phyloP scores from a whole-genome alignment of 2,797 vertebrate genomes.

The Notamacropus eugenii region DNA sequence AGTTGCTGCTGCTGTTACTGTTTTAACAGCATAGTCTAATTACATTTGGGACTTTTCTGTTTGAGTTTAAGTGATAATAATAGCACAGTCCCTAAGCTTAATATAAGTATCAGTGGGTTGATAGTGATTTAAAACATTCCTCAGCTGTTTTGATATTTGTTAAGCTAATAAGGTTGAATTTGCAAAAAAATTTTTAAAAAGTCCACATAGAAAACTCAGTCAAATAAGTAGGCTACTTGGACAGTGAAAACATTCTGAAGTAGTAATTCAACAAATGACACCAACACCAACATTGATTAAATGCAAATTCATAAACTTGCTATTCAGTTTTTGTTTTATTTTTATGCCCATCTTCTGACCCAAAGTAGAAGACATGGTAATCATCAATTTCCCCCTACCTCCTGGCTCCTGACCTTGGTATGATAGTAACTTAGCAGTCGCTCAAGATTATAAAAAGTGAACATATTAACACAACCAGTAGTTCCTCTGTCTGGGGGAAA shows the following conservation, averaged over 20 bases:
- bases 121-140: background rate
- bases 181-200: background rate
- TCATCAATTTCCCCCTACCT: background rate
- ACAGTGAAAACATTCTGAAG: background rate
- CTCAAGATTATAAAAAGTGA: background rate
- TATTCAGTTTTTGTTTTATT: background rate
- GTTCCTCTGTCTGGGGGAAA: background rate
- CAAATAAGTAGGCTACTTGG: background rate
- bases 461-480: background rate
- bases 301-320: background rate
- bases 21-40: background rate
- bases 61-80: background rate
- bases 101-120: background rate
- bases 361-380: background rate
- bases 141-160: background rate
- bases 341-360: background rate
- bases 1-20: background rate
- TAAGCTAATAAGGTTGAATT: background rate
- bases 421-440: background rate
- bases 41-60: background rate
- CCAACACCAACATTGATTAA: background rate
- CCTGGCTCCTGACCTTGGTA: background rate
- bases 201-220: background rate
- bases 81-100: background rate
- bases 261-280: background rate